Percentiles rank a stretch among this genome's conserved stretches.
These are phyloP conservation scores for Synanthedon andrenaeformis DNA, from an alignment of 2,888 invertebrate genomes.

Conservation along the genomic window DNA sequence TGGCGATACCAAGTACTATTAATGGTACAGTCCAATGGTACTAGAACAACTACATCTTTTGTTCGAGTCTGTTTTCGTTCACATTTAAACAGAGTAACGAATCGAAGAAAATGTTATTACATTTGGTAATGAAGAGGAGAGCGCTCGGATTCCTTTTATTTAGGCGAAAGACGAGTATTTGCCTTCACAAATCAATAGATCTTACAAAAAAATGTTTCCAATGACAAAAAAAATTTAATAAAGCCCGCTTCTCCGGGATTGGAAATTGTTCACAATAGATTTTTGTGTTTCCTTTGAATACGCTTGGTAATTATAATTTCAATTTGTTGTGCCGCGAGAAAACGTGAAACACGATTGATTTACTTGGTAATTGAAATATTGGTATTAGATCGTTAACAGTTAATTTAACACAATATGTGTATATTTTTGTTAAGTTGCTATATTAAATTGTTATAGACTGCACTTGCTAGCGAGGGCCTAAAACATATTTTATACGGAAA, in stretches of 20 bases:
- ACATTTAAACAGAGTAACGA: background rate
- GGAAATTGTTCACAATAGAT: constrained; percentile 13
- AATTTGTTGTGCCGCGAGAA: background rate
- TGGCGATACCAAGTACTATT: too few relatives aligned
- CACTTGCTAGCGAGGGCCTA: too few relatives aligned
- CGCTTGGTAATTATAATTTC: constrained; percentile 6
- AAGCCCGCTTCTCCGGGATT: constrained; percentile 11
- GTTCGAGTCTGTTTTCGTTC: too few relatives aligned
- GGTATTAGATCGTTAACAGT: too few relatives aligned
- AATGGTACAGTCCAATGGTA: too few relatives aligned
- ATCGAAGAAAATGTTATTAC: background rate
- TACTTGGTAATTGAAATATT: too few relatives aligned
- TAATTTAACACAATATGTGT: too few relatives aligned
- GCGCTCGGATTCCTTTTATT: background rate
- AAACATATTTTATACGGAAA: too few relatives aligned
- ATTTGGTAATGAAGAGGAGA: background rate
- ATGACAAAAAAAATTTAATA: constrained; percentile 14
- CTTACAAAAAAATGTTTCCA: constrained; percentile 9
- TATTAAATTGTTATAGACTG: too few relatives aligned
- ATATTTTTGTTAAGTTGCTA: too few relatives aligned
- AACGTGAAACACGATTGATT: too few relatives aligned
- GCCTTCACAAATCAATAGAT: constrained; percentile 11
- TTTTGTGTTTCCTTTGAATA: constrained; percentile 6
- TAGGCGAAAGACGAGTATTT: constrained; percentile 1
- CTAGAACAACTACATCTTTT: too few relatives aligned